Evolutionary conservation across 2,888 invertebrate genomes (phyloP), one percentile per base, ranked within the genome.

Genomic region (Hylaea fasciaria): DNA sequence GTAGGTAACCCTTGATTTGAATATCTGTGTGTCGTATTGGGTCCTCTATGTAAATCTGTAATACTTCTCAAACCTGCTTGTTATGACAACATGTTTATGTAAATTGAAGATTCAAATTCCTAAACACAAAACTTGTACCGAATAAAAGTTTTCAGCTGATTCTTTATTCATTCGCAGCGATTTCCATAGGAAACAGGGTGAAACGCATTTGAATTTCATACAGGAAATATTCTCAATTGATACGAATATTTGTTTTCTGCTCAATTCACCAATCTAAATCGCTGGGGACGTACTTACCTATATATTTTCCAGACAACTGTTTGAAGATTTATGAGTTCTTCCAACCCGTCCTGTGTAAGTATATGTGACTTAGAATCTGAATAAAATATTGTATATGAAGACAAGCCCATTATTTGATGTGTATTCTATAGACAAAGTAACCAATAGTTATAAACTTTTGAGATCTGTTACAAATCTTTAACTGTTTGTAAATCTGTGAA

Each of bases 161-260:
- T 82, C 78, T 80, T 86, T 85, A 88, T 88, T 86, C 85, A 86
- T 86, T 83, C 82, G 68, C 68, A 70, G 65, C 79, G 78, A 87
- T 87, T 85, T 84, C 80, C 85, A 85, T 87, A 81, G 78, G 79
- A 81, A 83, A 82, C 81, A 80, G 77, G 77, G 79, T 78, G 74
- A 77, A 77, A 78, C 74, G 63, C 77, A 79, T 87, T 85, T 85
- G 82, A 84, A 84, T 86, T 81, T 86, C 82, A 86, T 81, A 80
- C 74, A 66, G 77, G 72, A 74, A 77, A 80, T 81, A 78, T 81
- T 77, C 74, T 75, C 72, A 77, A 81, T 82, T 81, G 83, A 82
- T 83, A 77, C 72, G 80, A 82, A 84, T 83, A 82, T 85, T 85
- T 86, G 82, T 82, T 83, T 82, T 76, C 75, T 74, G 71, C 69